Conservation (phyloP, 2,888 invertebrate genomes). For the Oligia strigilis region DNA sequence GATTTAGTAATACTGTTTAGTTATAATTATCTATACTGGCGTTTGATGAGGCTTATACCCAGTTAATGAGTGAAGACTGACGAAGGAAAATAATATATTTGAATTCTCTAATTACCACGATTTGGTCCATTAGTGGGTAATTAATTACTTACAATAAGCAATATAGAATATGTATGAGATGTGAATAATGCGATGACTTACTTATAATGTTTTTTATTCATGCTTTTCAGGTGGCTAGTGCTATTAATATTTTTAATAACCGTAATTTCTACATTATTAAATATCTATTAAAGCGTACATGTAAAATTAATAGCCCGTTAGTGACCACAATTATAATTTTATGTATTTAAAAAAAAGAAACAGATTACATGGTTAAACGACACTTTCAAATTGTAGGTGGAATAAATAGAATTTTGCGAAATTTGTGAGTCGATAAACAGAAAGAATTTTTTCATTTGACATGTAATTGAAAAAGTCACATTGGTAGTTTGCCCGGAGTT, state of each 20-base stretch:
- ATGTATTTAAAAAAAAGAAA: background rate
- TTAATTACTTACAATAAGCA: background rate
- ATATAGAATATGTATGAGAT: no score
- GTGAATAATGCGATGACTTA: background rate
- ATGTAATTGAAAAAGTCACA: background rate
- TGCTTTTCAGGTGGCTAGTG: background rate
- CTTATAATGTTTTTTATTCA: background rate
- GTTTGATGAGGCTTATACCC: no score
- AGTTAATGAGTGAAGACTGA: background rate
- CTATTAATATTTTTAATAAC: background rate
- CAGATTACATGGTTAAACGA: background rate
- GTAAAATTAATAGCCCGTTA: background rate
- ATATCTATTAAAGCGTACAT: background rate
- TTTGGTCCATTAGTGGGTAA: background rate
- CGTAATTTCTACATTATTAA: background rate
- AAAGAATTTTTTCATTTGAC: no score
- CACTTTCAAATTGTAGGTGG: background rate
- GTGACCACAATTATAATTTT: background rate
- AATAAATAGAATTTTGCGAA: background rate
- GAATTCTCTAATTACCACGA: background rate
- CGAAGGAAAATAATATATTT: background rate
- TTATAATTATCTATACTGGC: background rate
- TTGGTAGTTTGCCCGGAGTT: background rate
- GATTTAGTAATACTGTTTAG: background rate
- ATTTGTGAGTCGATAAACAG: background rate